A percentile compares a stretch with the other conserved stretches of the same genome.
Conservation (phyloP, 2,797 vertebrate species). For the Clamator glandarius region DNA sequence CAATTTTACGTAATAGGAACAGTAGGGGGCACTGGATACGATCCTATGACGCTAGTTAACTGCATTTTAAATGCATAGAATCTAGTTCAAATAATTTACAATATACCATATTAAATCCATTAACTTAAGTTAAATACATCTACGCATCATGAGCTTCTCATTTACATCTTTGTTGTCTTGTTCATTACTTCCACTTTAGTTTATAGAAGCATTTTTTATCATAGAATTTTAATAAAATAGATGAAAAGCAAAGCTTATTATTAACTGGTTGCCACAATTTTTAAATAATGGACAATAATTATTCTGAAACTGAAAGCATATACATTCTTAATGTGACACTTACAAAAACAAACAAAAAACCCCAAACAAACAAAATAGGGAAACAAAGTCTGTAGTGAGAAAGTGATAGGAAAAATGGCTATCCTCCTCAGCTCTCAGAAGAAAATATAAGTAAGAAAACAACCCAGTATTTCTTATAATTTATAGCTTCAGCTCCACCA, state of each 20-base stretch:
- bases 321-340: neutral
- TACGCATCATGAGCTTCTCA: neutral
- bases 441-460: neutral
- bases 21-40: conserved; percentile 75
- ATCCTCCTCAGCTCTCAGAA: neutral
- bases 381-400: neutral
- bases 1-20: conserved; percentile 72
- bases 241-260: neutral
- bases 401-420: neutral
- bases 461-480: neutral
- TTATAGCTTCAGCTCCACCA: neutral
- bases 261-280: neutral
- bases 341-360: no score
- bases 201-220: neutral
- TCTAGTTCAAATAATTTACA: neutral
- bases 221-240: neutral
- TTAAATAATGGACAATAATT: neutral
- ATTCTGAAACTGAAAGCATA: neutral
- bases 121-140: neutral
- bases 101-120: neutral
- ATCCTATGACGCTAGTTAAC: neutral
- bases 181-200: neutral
- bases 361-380: neutral
- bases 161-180: neutral
- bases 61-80: conserved; percentile 18